Evolutionary conservation across 2,797 vertebrate species (phyloP), one percentile per base, ranked within the genome.

Genomic region (Nyctibius grandis): DNA sequence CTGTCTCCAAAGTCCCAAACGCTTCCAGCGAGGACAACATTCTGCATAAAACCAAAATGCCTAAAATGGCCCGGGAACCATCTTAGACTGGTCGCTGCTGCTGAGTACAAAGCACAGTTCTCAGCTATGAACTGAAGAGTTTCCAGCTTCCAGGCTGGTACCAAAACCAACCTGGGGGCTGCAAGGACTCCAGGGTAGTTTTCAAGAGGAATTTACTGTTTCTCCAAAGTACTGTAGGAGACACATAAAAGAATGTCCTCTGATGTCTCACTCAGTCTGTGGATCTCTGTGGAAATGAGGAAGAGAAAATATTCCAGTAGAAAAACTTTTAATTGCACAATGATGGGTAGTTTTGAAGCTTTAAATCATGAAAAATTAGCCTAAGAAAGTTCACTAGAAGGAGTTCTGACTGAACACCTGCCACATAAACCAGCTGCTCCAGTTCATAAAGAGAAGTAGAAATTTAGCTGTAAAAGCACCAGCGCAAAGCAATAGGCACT

Each of bases 241-340:
- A 50, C 57, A 61, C 19, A n/a, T 38, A 23, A 22, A 36, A 59
- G 9, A 89, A 75, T 2, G 2, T 63, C 36, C 45, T 33, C 44
- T 40, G 18, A 57, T 47, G 29, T 42, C 69, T 54, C 53, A 5
- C 29, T 45, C 34, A 59, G 2, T 15, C 36, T 59, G 0, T 23
- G 21, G 40, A 70, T 28, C 34, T 61, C 45, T 47, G 11, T 22
- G 33, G 28, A 93, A 92, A 89, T 40, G 15, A 83, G 33, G n/a
- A 85, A 79, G 54, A 56, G 9, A 53, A 91, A 87, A 75, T 28
- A 79, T 9, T 79, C 50, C 60, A 23, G 20, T 33, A 78, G 42
- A 38, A 88, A 90, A 91, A 65, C 28, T 57, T 91, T 82, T 96
- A 92, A 91, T 92, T 64, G 48, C 65, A 12, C 29, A 34, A 31